These are phyloP conservation scores for Melitaea cinxia DNA, from an alignment of 1,140 invertebrate genomes.

Conservation along the genomic window DNA sequence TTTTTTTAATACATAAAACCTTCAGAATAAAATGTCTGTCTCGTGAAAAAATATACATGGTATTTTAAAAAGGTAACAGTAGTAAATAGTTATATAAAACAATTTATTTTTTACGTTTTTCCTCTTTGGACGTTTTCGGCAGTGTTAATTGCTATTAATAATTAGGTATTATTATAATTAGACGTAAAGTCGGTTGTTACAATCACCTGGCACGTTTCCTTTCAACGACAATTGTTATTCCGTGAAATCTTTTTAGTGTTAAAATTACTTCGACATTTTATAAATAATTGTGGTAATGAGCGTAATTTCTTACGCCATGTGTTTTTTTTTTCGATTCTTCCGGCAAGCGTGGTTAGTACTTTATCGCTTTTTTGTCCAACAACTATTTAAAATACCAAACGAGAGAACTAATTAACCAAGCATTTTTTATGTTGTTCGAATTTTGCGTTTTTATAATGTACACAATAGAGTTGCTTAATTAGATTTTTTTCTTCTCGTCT, in stretches of 20 bases:
- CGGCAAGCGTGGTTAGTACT: neutral
- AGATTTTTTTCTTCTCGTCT: neutral
- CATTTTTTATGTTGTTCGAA: neutral
- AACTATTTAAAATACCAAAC: slow-evolving; percentile 2
- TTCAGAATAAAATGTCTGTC: neutral
- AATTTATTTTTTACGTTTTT: neutral
- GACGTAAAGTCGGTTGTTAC: slow-evolving; percentile 1
- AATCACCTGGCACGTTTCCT: slow-evolving; percentile 5
- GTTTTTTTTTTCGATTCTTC: slow-evolving; percentile 12
- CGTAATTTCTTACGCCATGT: slow-evolving; percentile 4
- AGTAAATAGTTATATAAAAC: slow-evolving; percentile 1
- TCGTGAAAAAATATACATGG: neutral
- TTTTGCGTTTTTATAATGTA: neutral
- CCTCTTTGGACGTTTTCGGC: neutral
- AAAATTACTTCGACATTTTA: slow-evolving; percentile 10
- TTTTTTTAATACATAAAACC: slow-evolving; percentile 4
- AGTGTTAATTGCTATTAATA: neutral
- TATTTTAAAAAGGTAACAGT: slow-evolving; percentile 5
- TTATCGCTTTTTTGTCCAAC: slow-evolving; percentile 1
- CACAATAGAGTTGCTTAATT: neutral
- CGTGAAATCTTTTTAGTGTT: slow-evolving; percentile 13
- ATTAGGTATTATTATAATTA: neutral
- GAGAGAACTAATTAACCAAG: neutral
- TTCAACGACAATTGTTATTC: slow-evolving; percentile 15
- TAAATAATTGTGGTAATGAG: slow-evolving; percentile 6